Base-by-base conservation (phyloP, 2,797 vertebrate species). In the Heteromormyrus szaboi region DNA sequence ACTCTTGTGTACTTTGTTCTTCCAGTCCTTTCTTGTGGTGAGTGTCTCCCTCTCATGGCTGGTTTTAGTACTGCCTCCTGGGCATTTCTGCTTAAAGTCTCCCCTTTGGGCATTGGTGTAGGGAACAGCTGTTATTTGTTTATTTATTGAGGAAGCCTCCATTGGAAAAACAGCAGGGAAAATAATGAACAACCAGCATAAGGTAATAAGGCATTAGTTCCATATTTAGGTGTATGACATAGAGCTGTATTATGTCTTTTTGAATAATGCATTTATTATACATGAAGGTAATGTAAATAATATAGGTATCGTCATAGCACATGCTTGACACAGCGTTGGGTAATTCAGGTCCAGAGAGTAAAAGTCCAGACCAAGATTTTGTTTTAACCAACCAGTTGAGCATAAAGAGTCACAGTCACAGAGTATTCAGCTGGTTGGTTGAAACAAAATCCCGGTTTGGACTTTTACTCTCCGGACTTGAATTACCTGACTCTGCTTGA, bases 111-210 rank as follows among this genome's bases (percentile, higher is more conserved):
- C 25, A 53, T 84, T 54, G 87, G 17, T 19, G 72, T 7, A 8
- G 19, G 50, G 48, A 81, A 22, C 87, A 88, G 54, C 37, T 88
- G 76, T 88, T 59, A 17, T 44, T 41, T 88, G n/a, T 44, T 88
- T 76, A 22, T 25, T 25, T 50, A 81, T 59, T 46, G 50, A 12
- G 37, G 25, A n/a, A 5, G 6, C 41, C 19, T 41, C 46, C 44
- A 12, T 1, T 50, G 81, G n/a, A 44, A 25, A 25, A 22, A 46
- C 17, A 29, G 81, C 44, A 46, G 37, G 2, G 41, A 79, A 79
- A 79, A 41, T 79, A 79, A 46, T n/a, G 17, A 46, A 44, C 14
- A 19, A 19, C 41, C 76, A 79, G 19, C 41, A n/a, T n/a, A n/a
- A n/a, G 72, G 19, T n/a, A 44, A 79, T 79, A 79, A 6, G 76